These are phyloP conservation scores for Elmis aenea DNA, from an alignment of 2,888 invertebrate species.

Conservation along the genomic window DNA sequence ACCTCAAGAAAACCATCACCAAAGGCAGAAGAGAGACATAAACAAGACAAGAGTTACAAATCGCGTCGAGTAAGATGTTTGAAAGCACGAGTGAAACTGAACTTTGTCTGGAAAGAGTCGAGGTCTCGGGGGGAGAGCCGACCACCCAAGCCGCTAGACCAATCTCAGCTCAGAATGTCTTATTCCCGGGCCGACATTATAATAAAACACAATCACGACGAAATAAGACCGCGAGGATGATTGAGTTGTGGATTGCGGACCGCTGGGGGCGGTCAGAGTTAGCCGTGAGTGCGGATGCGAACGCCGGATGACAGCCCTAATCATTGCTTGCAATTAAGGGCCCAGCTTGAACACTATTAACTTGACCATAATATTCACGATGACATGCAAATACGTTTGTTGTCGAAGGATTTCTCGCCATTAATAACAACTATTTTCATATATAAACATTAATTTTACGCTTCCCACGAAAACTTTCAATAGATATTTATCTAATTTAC, in stretches of 20 bases:
- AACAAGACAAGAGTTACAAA: constrained; percentile 29
- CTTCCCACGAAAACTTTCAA: too few species aligned
- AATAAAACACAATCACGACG: constrained; percentile 47
- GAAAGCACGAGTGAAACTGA: constrained; percentile 38
- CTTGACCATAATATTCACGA: constrained; percentile 4
- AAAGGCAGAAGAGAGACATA: constrained; percentile 4
- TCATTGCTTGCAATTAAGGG: constrained; percentile 16
- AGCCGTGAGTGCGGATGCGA: constrained; percentile 20
- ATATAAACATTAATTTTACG: too few species aligned
- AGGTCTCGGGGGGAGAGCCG: constrained; percentile 31
- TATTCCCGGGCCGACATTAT: constrained; percentile 46
- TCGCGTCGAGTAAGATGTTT: constrained; percentile 36
- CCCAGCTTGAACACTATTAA: constrained; percentile 15
- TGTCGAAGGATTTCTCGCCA: too few species aligned
- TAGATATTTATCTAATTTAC: too few species aligned
- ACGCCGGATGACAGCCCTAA: constrained; percentile 14
- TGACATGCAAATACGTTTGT: too few species aligned
- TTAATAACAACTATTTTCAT: too few species aligned
- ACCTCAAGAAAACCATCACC: too few species aligned
- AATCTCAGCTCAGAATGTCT: constrained; percentile 48
- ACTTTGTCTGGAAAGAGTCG: constrained; percentile 27
- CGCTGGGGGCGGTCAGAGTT: constrained; percentile 38
- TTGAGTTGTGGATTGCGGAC: constrained; percentile 44
- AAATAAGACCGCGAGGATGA: constrained; percentile 45
- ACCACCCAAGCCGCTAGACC: constrained; percentile 49